These are phyloP conservation scores for Rhagophthalmus giganteus DNA, from an alignment of 2,888 invertebrate genomes.

Conservation along the genomic window DNA sequence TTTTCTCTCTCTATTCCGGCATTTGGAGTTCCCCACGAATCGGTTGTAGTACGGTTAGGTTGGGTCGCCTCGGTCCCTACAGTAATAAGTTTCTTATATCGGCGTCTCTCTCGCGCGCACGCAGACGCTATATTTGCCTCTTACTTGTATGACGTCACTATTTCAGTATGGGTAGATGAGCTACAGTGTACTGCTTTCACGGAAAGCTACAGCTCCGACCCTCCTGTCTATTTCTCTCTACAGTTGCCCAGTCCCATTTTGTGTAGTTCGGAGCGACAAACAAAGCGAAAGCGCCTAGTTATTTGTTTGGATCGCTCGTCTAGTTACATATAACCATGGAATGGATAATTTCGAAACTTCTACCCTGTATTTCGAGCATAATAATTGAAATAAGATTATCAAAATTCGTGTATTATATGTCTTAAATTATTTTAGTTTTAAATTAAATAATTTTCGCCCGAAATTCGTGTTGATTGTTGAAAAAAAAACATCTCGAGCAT, in stretches of 20 bases:
- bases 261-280: slow-evolving; percentile 43
- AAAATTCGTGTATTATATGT: slow-evolving; percentile 52
- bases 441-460: too few relatives aligned
- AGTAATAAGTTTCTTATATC: slow-evolving; percentile 52
- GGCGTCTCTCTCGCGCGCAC: slow-evolving; percentile 36
- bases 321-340: slow-evolving; percentile 59
- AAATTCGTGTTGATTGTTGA: too few relatives aligned
- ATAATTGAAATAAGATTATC: slow-evolving; percentile 59
- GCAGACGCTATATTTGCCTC: slow-evolving; percentile 29
- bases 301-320: slow-evolving; percentile 46
- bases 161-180: slow-evolving; percentile 53
- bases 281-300: slow-evolving; percentile 48
- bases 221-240: slow-evolving; percentile 57
- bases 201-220: slow-evolving; percentile 57
- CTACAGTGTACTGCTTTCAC: slow-evolving; percentile 57
- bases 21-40: slow-evolving; percentile 54
- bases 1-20: slow-evolving; percentile 57
- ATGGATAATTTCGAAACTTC: slow-evolving; percentile 59
- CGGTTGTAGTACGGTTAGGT: slow-evolving; percentile 55
- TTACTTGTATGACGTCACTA: slow-evolving; percentile 54
- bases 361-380: slow-evolving; percentile 58
- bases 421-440: too few relatives aligned
- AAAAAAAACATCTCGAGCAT: too few relatives aligned
- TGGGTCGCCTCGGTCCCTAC: slow-evolving; percentile 54
- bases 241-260: slow-evolving; percentile 47